phyloP scores from a whole-genome alignment of 1,140 invertebrate species.

The Pollicipes pollicipes region DNA sequence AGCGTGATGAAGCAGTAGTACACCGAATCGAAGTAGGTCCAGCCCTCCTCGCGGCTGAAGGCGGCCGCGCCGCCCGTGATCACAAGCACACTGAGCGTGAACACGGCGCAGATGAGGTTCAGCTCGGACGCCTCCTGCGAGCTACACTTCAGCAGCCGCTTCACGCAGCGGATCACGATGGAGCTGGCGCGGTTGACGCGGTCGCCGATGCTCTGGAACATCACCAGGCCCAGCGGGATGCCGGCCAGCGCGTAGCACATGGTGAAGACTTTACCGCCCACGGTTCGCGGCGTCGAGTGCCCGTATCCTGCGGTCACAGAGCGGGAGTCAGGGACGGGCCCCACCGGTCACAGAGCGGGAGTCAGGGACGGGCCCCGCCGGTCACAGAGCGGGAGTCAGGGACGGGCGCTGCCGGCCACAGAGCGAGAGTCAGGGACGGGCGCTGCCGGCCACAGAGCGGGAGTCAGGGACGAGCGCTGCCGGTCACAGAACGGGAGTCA shows the following conservation, averaged over 20 bases:
- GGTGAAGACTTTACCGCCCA: conserved; percentile 84
- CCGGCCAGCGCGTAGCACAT: conserved; percentile 96
- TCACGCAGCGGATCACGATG: conserved; percentile 67
- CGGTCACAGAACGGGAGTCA: too few species aligned
- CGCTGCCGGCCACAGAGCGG: too few species aligned
- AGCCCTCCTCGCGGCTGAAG: conserved; percentile 87
- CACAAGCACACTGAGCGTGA: conserved; percentile 79
- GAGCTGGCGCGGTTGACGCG: conserved; percentile 89
- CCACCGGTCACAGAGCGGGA: too few species aligned
- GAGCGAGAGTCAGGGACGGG: too few species aligned
- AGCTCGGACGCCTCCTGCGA: conserved; percentile 79
- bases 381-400: too few species aligned
- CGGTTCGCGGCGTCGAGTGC: conserved; percentile 89
- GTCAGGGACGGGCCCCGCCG: too few species aligned
- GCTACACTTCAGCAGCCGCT: conserved; percentile 41
- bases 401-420: too few species aligned
- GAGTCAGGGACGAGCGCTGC: too few species aligned
- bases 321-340: too few species aligned
- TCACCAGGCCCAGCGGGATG: conserved; percentile 87
- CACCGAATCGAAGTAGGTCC: conserved; percentile 95
- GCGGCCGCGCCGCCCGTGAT: conserved; percentile 91
- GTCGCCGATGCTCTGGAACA: conserved; percentile 97
- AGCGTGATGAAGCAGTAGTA: too few species aligned
- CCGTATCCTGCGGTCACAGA: conserved; percentile 77
- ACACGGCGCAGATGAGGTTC: conserved; percentile 88